These are phyloP conservation scores for Elaeidobius kamerunicus DNA, from an alignment of 2,888 invertebrate genomes.

Conservation along the genomic window DNA sequence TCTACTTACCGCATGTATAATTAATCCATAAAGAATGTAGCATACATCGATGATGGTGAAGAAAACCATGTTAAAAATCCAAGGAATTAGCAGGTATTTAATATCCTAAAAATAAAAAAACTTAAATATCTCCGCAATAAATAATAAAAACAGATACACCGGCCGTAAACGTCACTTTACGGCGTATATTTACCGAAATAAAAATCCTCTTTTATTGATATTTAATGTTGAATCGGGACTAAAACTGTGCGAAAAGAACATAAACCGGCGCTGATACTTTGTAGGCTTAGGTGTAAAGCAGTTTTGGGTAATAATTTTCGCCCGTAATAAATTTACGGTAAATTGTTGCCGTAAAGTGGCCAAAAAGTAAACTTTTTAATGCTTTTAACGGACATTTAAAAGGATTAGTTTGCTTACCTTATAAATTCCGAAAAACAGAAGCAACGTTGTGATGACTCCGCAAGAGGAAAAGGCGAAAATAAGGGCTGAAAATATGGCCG, in stretches of 20 bases:
- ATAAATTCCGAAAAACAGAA: constrained; percentile 66
- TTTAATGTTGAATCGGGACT: too few species aligned
- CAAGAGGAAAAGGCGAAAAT: constrained; percentile 64
- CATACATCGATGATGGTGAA: constrained; percentile 65
- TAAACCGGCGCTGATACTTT: too few species aligned
- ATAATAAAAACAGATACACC: too few species aligned
- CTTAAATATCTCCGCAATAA: too few species aligned
- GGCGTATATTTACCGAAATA: too few species aligned
- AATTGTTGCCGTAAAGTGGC: too few species aligned
- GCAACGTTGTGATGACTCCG: constrained; percentile 64
- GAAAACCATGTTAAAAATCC: constrained; percentile 65
- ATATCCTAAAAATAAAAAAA: constrained; percentile 56
- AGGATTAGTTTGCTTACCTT: constrained; percentile 56
- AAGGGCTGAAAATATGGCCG: constrained; percentile 66
- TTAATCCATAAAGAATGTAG: constrained; percentile 64
- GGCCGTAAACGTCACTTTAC: too few species aligned
- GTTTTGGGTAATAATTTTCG: too few species aligned
- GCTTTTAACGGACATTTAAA: background rate
- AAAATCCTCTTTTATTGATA: too few species aligned
- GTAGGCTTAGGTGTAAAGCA: too few species aligned
- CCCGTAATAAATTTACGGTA: too few species aligned
- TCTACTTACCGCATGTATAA: constrained; percentile 64
- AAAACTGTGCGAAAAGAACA: too few species aligned
- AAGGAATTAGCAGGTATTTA: constrained; percentile 68
- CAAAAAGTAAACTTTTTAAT: background rate